Percentiles rank a stretch among this genome's conserved stretches.
phyloP scores from a whole-genome alignment of 1,140 invertebrate genomes.

The Ceratoteleas bidentatus region DNA sequence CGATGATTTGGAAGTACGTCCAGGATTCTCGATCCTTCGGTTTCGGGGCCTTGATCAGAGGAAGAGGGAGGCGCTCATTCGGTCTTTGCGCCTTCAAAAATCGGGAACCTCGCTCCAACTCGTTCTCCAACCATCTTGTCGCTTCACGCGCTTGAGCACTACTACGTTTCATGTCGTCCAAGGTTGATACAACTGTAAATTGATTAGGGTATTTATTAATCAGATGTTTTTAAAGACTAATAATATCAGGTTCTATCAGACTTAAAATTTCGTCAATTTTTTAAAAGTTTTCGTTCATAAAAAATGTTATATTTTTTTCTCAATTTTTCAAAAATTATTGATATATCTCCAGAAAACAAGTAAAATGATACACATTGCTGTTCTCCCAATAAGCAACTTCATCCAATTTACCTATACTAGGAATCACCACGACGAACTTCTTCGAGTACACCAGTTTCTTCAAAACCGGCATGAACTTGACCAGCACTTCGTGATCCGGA shows the following conservation, averaged over 20 bases:
- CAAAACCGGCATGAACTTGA: slow-evolving; percentile 86
- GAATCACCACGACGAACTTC: slow-evolving; percentile 90
- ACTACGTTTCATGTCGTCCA: slow-evolving; percentile 92
- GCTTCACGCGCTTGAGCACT: slow-evolving; percentile 90
- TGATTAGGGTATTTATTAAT: too few relatives aligned
- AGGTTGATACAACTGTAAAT: slow-evolving; percentile 88
- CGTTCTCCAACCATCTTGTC: slow-evolving; percentile 94
- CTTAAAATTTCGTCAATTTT: too few relatives aligned
- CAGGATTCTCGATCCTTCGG: slow-evolving; percentile 86
- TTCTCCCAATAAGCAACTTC: too few relatives aligned
- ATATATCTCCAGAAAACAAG: too few relatives aligned
- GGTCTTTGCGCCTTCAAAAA: slow-evolving; percentile 90
- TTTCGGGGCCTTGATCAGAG: slow-evolving; percentile 87
- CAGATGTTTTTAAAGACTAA: too few relatives aligned
- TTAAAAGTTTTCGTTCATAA: too few relatives aligned
- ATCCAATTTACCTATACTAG: slow-evolving; percentile 84
- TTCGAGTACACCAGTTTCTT: slow-evolving; percentile 89
- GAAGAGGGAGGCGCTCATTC: slow-evolving; percentile 87
- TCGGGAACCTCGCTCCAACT: slow-evolving; percentile 91
- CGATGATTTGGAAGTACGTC: slow-evolving; percentile 86
- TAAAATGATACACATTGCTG: too few relatives aligned
- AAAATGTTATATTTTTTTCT: too few relatives aligned
- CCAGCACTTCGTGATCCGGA: slow-evolving; percentile 87
- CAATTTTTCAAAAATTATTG: too few relatives aligned
- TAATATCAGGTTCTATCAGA: too few relatives aligned